Evolutionary conservation across 2,888 invertebrate genomes (phyloP), one percentile per base, ranked within the genome.

Genomic region (Macaria notata): DNA sequence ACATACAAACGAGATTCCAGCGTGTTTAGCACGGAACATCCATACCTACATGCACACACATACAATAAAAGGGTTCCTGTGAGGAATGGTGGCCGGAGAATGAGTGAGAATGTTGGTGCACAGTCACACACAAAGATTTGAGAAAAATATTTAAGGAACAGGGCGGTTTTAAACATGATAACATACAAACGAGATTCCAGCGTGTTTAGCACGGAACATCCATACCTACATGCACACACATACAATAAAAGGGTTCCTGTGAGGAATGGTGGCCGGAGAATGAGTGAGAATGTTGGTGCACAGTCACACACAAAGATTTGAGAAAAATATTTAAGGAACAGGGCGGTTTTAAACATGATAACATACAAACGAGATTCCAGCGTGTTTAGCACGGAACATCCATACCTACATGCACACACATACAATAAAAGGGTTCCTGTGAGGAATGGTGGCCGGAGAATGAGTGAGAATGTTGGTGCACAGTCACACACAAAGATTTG

Each of bases 1-100:
- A n/a, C 70, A 67, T 59, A 69, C 69, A 72, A 71, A 75, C 73
- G 70, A 69, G 62, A 69, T 68, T 67, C 69, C 60, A 59, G 55
- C 36, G 55, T 57, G 52, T 66, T 70, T 72, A 72, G 69, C 71
- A 63, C 59, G 51, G 44, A 59, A 61, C 59, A 54, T 55, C 56
- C 19, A 19, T 19, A 19, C 19, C 19, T 19, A 19, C 19, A 19
- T 2, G 19, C 2, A 19, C 19, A 61, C 19, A n/a, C 51, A 7
- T 38, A 38, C 38, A 8, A 38, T 8, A 8, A 2, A 38, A 8
- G 8, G 5, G 38, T 38, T 8, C 38, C 6, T 7, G 8, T 38
- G 38, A 38, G 8, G 38, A 38, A 38, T 38, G 8, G 8, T 38
- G 38, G 5, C 8, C 8, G 38, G 3, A 38, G 38, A 19, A 19